A percentile compares a stretch with the other conserved stretches of the same genome.
Conservation (phyloP, 1,140 invertebrate genomes). For the Cyrtorhinus lividipennis region DNA sequence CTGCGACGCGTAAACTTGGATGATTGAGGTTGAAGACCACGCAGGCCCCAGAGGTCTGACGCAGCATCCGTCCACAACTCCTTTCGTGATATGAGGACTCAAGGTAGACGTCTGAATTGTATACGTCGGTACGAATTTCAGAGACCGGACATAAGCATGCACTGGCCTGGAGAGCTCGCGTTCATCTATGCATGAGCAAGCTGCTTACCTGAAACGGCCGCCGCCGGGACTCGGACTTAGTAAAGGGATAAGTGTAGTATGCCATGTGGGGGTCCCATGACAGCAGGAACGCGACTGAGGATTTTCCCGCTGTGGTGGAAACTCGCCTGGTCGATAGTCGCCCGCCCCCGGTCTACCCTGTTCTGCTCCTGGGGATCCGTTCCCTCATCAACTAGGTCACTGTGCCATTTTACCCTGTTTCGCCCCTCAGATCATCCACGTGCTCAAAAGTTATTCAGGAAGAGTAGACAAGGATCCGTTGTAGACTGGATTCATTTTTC, state of each 20-base stretch:
- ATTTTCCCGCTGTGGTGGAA: neutral
- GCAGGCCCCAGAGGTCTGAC: neutral
- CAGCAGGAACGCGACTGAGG: constrained; percentile 3
- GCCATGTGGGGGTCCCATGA: constrained; percentile 14
- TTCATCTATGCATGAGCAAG: no score
- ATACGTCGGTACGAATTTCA: no score
- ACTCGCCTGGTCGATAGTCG: neutral
- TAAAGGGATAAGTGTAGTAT: constrained; percentile 12
- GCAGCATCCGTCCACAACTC: no score
- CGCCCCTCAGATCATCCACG: no score
- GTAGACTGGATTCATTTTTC: no score
- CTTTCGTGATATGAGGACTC: no score
- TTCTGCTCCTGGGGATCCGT: neutral
- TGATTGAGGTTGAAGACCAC: neutral
- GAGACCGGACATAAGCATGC: no score
- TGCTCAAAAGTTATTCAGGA: no score
- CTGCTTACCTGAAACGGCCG: constrained; percentile 9
- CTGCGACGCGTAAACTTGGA: neutral
- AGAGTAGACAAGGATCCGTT: no score
- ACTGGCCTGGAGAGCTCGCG: no score
- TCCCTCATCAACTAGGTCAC: constrained; percentile 8
- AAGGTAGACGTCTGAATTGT: no score
- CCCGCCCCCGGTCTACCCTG: neutral
- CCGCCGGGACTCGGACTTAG: constrained; percentile 10
- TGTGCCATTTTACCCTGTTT: constrained; percentile 11